phyloP scores from a whole-genome alignment of 2,888 invertebrate genomes.

The Pammene aurita region DNA sequence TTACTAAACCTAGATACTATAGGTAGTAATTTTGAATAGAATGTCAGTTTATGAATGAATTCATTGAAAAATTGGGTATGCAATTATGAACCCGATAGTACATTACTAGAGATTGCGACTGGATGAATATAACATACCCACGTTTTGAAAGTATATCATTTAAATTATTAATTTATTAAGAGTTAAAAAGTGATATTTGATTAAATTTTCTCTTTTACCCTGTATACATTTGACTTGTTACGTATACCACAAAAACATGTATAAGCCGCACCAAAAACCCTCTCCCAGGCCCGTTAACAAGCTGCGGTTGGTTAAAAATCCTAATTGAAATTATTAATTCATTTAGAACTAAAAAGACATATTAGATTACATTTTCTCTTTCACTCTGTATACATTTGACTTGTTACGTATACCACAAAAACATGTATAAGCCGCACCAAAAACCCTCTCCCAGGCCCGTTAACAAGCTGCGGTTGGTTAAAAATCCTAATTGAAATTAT shows the following conservation, averaged over 20 bases:
- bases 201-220: background rate
- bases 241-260: background rate
- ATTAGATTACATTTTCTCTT: background rate
- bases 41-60: no score
- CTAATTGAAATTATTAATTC: no score
- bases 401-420: background rate
- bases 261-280: background rate
- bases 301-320: conserved; percentile 9
- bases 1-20: no score
- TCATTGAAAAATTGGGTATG: no score
- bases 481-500: conserved; percentile 23
- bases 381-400: background rate
- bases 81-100: no score
- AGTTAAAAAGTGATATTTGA: no score
- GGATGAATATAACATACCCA: no score
- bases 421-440: background rate
- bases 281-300: background rate
- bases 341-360: no score
- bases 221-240: background rate
- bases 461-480: conserved; percentile 7
- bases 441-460: background rate
- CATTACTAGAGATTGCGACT: no score
- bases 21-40: no score
- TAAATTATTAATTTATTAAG: no score
- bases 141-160: no score